Evolutionary conservation across 2,888 invertebrate genomes (phyloP).

Genomic region (Cosmia trapezina): DNA sequence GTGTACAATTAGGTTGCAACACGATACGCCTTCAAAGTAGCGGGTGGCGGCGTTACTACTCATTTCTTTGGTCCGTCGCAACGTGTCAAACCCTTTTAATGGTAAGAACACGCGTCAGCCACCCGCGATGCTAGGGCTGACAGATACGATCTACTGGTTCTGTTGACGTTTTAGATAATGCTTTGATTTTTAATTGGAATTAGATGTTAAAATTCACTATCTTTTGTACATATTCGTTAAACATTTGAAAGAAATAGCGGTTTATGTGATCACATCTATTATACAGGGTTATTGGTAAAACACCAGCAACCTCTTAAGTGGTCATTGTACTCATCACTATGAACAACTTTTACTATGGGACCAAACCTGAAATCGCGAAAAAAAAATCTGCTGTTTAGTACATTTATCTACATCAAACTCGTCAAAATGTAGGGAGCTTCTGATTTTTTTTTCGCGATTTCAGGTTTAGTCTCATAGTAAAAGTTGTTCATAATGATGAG

Average conservation of each 20-base stretch:
- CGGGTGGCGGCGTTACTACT: conserved; percentile 67
- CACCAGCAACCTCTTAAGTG: too few species aligned
- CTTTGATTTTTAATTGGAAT: conserved; percentile 29
- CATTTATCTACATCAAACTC: too few species aligned
- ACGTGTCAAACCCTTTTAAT: conserved; percentile 84
- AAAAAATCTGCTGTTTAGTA: too few species aligned
- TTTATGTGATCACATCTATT: too few species aligned
- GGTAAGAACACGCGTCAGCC: conserved; percentile 74
- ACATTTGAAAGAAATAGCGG: background rate
- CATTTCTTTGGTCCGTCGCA: conserved; percentile 84
- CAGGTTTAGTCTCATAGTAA: too few species aligned
- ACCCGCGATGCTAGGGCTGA: conserved; percentile 76
- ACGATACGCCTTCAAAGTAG: conserved; percentile 65
- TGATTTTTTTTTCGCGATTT: too few species aligned
- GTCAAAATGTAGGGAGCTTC: too few species aligned
- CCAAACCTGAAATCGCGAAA: too few species aligned
- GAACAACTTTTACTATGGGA: too few species aligned
- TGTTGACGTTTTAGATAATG: background rate
- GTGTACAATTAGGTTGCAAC: conserved; percentile 81
- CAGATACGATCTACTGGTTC: conserved; percentile 48
- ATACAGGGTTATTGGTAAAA: too few species aligned
- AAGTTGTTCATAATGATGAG: too few species aligned
- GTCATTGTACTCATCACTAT: too few species aligned
- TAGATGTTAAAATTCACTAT: background rate
- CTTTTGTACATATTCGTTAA: background rate